Evolutionary conservation across 2,113 vertebrate genomes (phyloP), one percentile per base, ranked within the genome.

Genomic region (Tenebrosternarchus preto): DNA sequence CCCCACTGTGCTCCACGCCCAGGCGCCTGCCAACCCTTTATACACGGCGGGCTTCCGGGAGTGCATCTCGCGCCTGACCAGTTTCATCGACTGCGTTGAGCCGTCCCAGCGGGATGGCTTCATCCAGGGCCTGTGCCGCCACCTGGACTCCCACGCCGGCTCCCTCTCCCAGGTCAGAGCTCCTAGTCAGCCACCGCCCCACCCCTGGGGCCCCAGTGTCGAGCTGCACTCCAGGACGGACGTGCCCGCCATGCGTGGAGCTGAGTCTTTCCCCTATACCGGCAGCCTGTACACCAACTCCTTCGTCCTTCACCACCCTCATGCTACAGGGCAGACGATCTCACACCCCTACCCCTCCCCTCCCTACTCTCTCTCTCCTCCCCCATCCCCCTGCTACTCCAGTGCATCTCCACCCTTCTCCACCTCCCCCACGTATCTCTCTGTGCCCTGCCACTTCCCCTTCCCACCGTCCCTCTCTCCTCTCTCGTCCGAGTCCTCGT

Each of bases 301-400:
- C 0, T 78, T 84, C 6, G 71, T 83, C 8, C 76, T 83, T 46
- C 84, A 82, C 66, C 81, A 84, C 20, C 80, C 46, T 15, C 71
- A 84, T 59, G 27, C 78, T 5, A 61, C 73, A 7, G 71, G 74
- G 33, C 83, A 80, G 50, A 8, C 69, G n/a, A 36, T 79, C 16
- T 24, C 83, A 1, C 81, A 76, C 73, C 74, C 82, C 3, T 87
- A 85, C 67, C 84, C 81, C 0, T 87, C 87, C 17, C 86, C 87
- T 24, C 86, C 87, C 0, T 85, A 88, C 69, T 86, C 87, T 5
- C 17, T 86, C 27, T 87, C 85, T 33, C 85, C 87, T 76, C 87
- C 86, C 7, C 87, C 86, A 3, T 88, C 87, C 8, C 87, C 85
- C 61, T 80, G 76, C 68, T 85, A 83, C 73, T 84, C 85, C 39